Base-by-base conservation (phyloP, 2,888 invertebrate genomes). In the Mythimna loreyi region DNA sequence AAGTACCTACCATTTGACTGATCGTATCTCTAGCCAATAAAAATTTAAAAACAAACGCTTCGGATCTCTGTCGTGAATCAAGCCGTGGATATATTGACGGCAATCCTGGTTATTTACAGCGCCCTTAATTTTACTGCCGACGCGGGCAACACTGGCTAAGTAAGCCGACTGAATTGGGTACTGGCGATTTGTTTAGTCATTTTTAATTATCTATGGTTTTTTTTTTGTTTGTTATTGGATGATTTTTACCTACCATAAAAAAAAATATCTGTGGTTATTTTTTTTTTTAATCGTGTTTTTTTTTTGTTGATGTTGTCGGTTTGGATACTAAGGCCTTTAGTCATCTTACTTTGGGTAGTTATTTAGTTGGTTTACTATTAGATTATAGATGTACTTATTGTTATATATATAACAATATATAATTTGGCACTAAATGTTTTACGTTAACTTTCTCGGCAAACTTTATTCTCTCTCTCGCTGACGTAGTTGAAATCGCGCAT, bases 71-170 rank as follows among this genome's bases (percentile, higher is more conserved):
- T 74, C 84, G 80, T 89, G 87, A 88, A 89, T 89, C 88, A 87
- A 87, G 78, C 81, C 71, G 76, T 82, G 82, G 85, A 87, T 92
- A 92, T 92, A 92, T 90, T 87, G 90, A 85, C 86, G 82, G 89
- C 91, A 90, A 92, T 91, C 88, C 83, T 76, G 80, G 75, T 92
- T 88, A 92, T 89, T 89, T 90, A 91, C 89, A 87, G 79, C 89
- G 75, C 87, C 85, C 86, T 81, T 72, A 78, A 74, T 75, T 84
- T 84, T 84, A 84, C 72, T 45, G 75, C 67, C 57, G 43, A 69
- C 30, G 62, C 80, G 50, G 65, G 47, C 75, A 67, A 65, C 55
- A 61, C 65, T 61, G 62, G 66, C 62, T 52, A 56, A 65, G 78
- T 65, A 49, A 67, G 62, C 73, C 62, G 68, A 28, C 61, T 59